A percentile compares a stretch with the other conserved stretches of the same genome.
Evolutionary conservation across 2,888 invertebrate genomes (phyloP).

Genomic region (Drosophila rellima): DNA sequence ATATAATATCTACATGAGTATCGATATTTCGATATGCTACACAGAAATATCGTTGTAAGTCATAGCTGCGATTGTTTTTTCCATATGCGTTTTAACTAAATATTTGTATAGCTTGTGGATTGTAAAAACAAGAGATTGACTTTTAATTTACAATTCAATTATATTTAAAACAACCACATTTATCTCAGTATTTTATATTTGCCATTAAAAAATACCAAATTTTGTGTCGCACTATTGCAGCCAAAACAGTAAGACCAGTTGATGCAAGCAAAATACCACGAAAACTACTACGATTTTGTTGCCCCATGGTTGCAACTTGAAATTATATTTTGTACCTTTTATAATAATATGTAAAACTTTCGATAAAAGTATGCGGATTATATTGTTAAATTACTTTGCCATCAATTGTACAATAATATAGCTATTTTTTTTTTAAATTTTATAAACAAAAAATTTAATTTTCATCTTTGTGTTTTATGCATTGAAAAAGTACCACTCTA

Average conservation of each 20-base stretch:
- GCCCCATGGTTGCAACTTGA: constrained; percentile 2
- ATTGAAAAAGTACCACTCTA: background rate
- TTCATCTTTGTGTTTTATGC: too few relatives aligned
- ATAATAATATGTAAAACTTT: background rate
- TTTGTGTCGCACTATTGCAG: background rate
- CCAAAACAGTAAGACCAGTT: constrained; percentile 32
- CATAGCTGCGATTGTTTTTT: background rate
- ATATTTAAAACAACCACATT: background rate
- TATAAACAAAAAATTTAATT: background rate
- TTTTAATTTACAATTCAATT: too few relatives aligned
- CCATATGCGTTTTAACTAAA: background rate
- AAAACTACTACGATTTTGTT: constrained; percentile 10
- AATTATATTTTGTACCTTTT: background rate
- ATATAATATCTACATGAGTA: constrained; percentile 2
- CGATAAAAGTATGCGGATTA: background rate
- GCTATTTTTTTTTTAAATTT: background rate
- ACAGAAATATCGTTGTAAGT: background rate
- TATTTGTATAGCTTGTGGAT: background rate
- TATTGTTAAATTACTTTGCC: too few relatives aligned
- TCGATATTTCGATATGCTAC: constrained; percentile 17
- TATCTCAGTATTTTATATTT: background rate
- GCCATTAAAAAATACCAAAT: constrained; percentile 13
- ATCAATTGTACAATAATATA: background rate
- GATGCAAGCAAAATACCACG: constrained; percentile 22
- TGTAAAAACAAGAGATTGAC: too few relatives aligned